Conservation (phyloP, 2,888 invertebrate genomes). For the Sclerodermus sp. region DNA sequence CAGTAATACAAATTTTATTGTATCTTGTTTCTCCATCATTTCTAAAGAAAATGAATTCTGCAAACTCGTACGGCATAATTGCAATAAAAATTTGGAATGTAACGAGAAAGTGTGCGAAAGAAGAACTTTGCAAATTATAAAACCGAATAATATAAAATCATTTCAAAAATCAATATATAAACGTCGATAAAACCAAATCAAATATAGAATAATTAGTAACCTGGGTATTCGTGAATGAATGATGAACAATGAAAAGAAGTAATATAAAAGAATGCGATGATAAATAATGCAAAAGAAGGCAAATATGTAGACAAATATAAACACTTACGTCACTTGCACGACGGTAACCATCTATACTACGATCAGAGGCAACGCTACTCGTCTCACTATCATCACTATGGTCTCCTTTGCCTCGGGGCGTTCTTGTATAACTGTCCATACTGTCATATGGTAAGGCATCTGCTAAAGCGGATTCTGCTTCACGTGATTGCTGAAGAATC, state of each 20-base stretch:
- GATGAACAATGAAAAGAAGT: slow-evolving; percentile 13
- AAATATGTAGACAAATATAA: neutral
- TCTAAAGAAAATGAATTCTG: too few relatives aligned
- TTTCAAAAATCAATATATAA: too few relatives aligned
- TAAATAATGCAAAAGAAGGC: slow-evolving; percentile 14
- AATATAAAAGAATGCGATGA: neutral
- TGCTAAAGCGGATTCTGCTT: slow-evolving; percentile 82
- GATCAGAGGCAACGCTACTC: slow-evolving; percentile 92
- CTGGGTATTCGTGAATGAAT: too few relatives aligned
- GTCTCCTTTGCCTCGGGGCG: slow-evolving; percentile 60
- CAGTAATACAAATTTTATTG: too few relatives aligned
- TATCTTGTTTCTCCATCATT: too few relatives aligned
- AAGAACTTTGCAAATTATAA: too few relatives aligned
- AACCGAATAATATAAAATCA: too few relatives aligned
- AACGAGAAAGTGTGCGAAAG: too few relatives aligned
- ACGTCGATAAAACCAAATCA: too few relatives aligned
- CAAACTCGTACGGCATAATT: too few relatives aligned
- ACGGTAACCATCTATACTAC: slow-evolving; percentile 81
- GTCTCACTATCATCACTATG: slow-evolving; percentile 90
- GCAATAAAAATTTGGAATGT: too few relatives aligned
- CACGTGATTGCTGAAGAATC: slow-evolving; percentile 82
- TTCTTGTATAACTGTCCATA: slow-evolving; percentile 47
- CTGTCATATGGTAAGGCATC: slow-evolving; percentile 65
- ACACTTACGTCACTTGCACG: slow-evolving; percentile 72
- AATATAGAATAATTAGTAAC: too few relatives aligned